A percentile compares a stretch with the other conserved stretches of the same genome.
phyloP scores from a whole-genome alignment of 2,888 invertebrate genomes.

The Cetonia aurata region DNA sequence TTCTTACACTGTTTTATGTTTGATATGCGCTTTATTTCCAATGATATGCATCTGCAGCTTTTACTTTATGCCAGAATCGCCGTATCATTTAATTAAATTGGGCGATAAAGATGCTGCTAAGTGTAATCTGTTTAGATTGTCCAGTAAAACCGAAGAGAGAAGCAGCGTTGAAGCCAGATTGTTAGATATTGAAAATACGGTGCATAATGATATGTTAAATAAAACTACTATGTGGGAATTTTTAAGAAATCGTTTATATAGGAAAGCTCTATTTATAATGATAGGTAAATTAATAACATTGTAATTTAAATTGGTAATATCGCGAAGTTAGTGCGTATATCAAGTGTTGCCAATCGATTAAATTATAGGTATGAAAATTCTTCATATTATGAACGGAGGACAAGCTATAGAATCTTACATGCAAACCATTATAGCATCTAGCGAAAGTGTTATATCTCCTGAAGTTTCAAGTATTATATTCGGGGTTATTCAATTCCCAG shows the following conservation, averaged over 20 bases:
- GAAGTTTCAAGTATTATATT: constrained; percentile 72
- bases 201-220: constrained; percentile 61
- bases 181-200: constrained; percentile 62
- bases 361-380: constrained; percentile 69
- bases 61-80: constrained; percentile 73
- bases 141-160: constrained; percentile 42
- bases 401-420: constrained; percentile 73
- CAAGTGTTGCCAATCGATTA: constrained; percentile 4
- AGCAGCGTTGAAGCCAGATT: constrained; percentile 62
- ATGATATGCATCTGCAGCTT: constrained; percentile 48
- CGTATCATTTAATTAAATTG: constrained; percentile 57
- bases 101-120: constrained; percentile 61
- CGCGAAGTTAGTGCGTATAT: no score
- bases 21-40: constrained; percentile 44
- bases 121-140: constrained; percentile 55
- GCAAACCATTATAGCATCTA: constrained; percentile 72
- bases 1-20: constrained; percentile 61
- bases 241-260: constrained; percentile 42
- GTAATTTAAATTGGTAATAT: background rate
- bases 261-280: constrained; percentile 45
- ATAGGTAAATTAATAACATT: constrained; percentile 40
- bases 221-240: constrained; percentile 52
- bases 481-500: constrained; percentile 71
- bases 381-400: constrained; percentile 74
- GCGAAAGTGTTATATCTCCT: constrained; percentile 69